A percentile compares a stretch with the other conserved stretches of the same genome.
phyloP scores from a whole-genome alignment of 2,888 invertebrate genomes.

The Lochmaea crataegi region DNA sequence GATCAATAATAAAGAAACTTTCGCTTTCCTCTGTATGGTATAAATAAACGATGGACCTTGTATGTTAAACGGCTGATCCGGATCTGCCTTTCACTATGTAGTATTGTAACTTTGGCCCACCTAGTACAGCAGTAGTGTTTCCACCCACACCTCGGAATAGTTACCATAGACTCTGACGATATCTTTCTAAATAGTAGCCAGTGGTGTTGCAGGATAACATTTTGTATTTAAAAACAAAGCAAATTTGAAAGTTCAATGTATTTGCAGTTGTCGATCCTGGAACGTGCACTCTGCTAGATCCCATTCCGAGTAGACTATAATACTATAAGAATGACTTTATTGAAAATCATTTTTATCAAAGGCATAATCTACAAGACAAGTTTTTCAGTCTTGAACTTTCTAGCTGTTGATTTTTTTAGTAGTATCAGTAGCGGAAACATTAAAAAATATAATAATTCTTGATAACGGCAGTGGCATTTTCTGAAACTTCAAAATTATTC shows the following conservation, averaged over 20 bases:
- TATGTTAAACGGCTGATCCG: constrained; percentile 52
- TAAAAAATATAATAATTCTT: too few relatives aligned
- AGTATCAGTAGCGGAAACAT: too few relatives aligned
- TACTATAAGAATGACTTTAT: too few relatives aligned
- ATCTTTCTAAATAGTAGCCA: constrained; percentile 59
- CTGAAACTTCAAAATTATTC: too few relatives aligned
- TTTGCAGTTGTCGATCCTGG: too few relatives aligned
- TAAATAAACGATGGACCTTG: constrained; percentile 28
- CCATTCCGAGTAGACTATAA: too few relatives aligned
- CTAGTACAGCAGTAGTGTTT: constrained; percentile 60
- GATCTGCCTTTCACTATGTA: constrained; percentile 64
- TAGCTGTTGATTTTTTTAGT: too few relatives aligned
- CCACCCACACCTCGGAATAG: constrained; percentile 63
- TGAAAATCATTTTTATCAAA: too few relatives aligned
- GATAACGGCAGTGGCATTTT: too few relatives aligned
- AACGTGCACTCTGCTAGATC: too few relatives aligned
- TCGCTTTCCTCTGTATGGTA: constrained; percentile 22
- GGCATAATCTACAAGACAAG: too few relatives aligned
- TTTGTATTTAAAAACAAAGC: neutral
- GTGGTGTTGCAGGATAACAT: constrained; percentile 22
- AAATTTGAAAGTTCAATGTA: neutral
- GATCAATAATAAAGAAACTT: constrained; percentile 11
- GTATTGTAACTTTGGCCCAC: constrained; percentile 57
- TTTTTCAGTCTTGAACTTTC: too few relatives aligned
- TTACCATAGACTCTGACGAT: constrained; percentile 59